Percentiles rank a stretch among this genome's conserved stretches.
Evolutionary conservation across 2,797 vertebrate genomes (phyloP).

Genomic region (Echiichthys vipera): DNA sequence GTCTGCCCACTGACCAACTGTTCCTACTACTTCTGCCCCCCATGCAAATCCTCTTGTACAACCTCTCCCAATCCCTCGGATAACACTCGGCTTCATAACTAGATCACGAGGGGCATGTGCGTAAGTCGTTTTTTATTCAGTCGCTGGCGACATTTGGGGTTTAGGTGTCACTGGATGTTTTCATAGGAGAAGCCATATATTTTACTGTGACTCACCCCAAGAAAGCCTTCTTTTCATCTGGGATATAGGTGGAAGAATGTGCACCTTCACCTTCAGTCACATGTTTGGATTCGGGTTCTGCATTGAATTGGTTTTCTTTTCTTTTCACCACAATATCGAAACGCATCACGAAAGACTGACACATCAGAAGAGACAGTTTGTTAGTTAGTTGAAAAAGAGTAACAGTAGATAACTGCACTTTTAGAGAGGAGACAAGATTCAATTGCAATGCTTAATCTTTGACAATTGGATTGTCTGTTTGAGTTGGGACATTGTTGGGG

Average conservation of each 20-base stretch:
- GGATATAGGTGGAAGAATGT: slow-evolving; percentile 33
- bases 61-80: slow-evolving; percentile 57
- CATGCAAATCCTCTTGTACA: slow-evolving; percentile 62
- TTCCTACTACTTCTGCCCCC: slow-evolving; percentile 35
- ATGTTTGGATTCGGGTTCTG: no score
- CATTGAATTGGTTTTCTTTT: no score
- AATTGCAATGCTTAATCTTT: no score
- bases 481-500: no score
- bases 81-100: slow-evolving; percentile 47
- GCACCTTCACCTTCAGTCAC: background rate
- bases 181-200: slow-evolving; percentile 1
- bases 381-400: no score
- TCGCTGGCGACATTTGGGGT: slow-evolving; percentile 32
- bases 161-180: slow-evolving; percentile 44
- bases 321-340: no score
- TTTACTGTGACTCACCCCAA: slow-evolving; percentile 32
- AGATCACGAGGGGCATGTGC: slow-evolving; percentile 34
- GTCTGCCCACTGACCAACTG: slow-evolving; percentile 63
- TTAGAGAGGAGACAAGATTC: background rate
- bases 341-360: no score
- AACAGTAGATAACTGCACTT: no score
- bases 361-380: no score
- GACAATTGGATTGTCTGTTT: no score
- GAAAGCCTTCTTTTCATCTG: slow-evolving; percentile 37
- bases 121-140: slow-evolving; percentile 30